Percentiles rank a stretch among this genome's conserved stretches.
phyloP scores from a whole-genome alignment of 2,797 vertebrate species.

The Lophotriccus pileatus region DNA sequence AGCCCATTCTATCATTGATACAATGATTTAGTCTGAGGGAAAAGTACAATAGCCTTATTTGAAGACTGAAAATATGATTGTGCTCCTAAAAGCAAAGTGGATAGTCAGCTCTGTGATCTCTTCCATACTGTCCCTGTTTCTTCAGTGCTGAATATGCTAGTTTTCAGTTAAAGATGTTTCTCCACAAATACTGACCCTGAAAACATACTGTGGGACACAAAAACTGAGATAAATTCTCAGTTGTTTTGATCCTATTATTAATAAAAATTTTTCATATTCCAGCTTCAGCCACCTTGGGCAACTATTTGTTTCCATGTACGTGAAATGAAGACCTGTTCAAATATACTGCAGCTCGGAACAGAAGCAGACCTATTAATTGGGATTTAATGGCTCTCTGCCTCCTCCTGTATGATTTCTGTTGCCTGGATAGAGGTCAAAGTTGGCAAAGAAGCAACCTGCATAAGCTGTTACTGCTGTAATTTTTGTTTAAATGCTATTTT shows the following conservation, averaged over 20 bases:
- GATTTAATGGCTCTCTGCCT: background rate
- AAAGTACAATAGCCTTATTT: background rate
- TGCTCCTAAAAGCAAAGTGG: background rate
- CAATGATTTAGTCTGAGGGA: background rate
- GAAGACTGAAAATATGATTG: background rate
- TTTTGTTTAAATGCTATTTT: constrained; percentile 15
- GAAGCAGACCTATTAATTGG: background rate
- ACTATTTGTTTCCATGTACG: background rate
- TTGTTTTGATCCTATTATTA: background rate
- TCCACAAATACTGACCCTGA: background rate
- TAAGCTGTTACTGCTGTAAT: background rate
- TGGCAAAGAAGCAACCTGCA: background rate
- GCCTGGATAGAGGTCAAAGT: background rate
- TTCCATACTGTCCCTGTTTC: background rate
- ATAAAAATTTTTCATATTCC: background rate
- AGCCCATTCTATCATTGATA: background rate
- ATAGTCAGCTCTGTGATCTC: background rate
- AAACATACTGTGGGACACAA: background rate
- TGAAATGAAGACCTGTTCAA: background rate
- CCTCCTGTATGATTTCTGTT: background rate
- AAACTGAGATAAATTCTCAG: background rate
- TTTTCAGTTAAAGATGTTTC: background rate
- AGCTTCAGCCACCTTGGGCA: background rate
- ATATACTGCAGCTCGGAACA: background rate
- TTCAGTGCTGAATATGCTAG: background rate